phyloP scores from a whole-genome alignment of 2,113 vertebrate species.

The Nymphicus hollandicus region DNA sequence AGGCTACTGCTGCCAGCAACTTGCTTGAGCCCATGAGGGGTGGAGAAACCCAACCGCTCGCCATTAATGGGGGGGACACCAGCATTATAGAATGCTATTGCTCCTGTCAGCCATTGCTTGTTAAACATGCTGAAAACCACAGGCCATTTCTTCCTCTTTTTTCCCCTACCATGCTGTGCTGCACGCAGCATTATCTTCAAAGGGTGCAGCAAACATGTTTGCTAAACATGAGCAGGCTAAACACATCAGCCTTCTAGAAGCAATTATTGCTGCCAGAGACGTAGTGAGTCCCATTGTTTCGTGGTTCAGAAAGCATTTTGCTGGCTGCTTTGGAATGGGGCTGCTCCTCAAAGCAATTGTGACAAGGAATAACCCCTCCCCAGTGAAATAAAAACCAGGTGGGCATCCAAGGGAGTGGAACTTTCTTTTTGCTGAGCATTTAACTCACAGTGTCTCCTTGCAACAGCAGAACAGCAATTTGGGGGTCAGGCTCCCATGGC shows the following conservation, averaged over 20 bases:
- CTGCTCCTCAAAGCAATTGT: constrained; percentile 2
- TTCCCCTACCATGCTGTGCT: neutral
- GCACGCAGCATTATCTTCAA: neutral
- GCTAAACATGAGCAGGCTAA: constrained; percentile 21
- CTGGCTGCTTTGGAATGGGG: neutral
- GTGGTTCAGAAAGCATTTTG: neutral
- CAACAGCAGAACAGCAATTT: neutral
- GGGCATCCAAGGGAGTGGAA: neutral
- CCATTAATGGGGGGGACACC: neutral
- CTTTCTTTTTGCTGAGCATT: neutral
- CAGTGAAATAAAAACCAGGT: constrained; percentile 40
- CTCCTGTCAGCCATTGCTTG: neutral
- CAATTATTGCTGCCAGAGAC: constrained; percentile 4
- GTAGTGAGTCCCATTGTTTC: neutral
- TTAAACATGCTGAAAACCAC: neutral
- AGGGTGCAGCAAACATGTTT: neutral
- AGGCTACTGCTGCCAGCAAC: neutral
- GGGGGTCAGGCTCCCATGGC: neutral
- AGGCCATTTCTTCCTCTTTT: neutral
- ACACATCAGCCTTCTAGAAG: constrained; percentile 1
- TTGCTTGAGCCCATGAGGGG: rapidly evolving
- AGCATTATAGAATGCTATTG: neutral
- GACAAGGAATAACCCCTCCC: neutral
- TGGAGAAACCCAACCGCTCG: rapidly evolving
- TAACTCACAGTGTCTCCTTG: neutral